Evolutionary conservation across 2,113 vertebrate species (phyloP).

Genomic region (zebrafish (Danio rerio)): DNA sequence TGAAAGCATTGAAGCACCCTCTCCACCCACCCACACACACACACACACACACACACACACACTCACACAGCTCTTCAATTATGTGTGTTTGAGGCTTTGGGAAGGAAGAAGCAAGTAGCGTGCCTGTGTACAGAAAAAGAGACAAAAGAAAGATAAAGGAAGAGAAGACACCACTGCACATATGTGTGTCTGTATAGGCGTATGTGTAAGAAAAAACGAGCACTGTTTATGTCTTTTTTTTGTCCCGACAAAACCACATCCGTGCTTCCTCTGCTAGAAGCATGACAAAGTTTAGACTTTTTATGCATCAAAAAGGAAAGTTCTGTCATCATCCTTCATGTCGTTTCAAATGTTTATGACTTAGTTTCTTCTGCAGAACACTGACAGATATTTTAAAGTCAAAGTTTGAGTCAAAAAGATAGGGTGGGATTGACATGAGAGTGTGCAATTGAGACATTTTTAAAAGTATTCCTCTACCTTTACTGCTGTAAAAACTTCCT

Average conservation of each 20-base stretch:
- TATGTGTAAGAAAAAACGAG: conserved; percentile 1
- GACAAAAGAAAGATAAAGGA: conserved; percentile 30
- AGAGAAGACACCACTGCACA: conserved; percentile 29
- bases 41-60: too few species aligned
- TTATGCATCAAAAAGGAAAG: not conserved
- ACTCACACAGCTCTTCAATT: conserved; percentile 10
- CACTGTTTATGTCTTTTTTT: not conserved
- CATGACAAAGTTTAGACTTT: not conserved
- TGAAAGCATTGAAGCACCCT: conserved; percentile 52
- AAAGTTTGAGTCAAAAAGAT: not conserved
- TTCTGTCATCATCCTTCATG: not conserved
- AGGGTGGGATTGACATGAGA: not conserved
- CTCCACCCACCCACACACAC: conserved; percentile 36
- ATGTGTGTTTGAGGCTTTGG: conserved; percentile 28
- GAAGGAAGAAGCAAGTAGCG: conserved; percentile 19
- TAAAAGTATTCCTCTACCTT: not conserved
- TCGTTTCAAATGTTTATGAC: not conserved
- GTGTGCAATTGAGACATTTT: not conserved
- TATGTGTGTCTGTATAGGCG: conserved; percentile 23
- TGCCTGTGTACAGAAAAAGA: conserved; percentile 30
- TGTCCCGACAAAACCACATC: conserved; percentile 37
- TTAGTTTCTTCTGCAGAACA: not conserved
- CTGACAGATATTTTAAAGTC: not conserved
- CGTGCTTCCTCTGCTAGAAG: conserved; percentile 29
- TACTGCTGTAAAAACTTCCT: not conserved